phyloP scores from a whole-genome alignment of 2,113 vertebrate genomes.

The Holacanthus passer region DNA sequence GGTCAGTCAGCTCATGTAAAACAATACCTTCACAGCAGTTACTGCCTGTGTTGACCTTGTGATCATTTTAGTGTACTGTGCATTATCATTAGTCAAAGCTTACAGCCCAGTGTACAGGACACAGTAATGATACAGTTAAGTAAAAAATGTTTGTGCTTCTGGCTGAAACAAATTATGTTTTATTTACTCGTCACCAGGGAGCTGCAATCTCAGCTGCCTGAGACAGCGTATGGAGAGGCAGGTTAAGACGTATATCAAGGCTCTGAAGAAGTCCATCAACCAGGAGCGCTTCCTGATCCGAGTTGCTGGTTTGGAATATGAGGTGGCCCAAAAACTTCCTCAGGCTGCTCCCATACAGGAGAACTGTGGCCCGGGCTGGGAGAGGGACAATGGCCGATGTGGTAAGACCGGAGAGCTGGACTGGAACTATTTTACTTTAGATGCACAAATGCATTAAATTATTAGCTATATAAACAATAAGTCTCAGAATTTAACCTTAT shows the following conservation, averaged over 20 bases:
- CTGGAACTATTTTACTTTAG: not conserved
- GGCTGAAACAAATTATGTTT: not conserved
- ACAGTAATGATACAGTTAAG: not conserved
- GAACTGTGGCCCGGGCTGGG: conserved; percentile 88
- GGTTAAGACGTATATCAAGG: conserved; percentile 94
- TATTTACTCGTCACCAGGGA: conserved; percentile 78
- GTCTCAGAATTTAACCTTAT: not conserved
- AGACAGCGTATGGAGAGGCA: conserved; percentile 94
- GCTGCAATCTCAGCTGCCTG: conserved; percentile 93
- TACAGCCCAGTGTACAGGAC: not conserved
- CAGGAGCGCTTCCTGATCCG: conserved; percentile 97
- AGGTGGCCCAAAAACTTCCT: conserved; percentile 93
- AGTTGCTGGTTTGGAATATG: conserved; percentile 94
- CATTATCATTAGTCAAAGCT: not conserved
- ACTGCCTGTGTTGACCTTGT: not conserved
- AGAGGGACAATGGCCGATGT: conserved; percentile 91
- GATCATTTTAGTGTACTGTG: not conserved
- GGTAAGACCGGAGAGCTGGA: conserved; percentile 86
- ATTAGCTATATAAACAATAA: no score
- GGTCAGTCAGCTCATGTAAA: conserved; percentile 78
- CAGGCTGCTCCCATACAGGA: conserved; percentile 66
- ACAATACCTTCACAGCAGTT: no score
- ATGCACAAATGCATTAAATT: not conserved
- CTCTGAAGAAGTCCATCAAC: conserved; percentile 97
- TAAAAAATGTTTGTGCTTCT: not conserved